A percentile compares a stretch with the other conserved stretches of the same genome.
phyloP scores from a whole-genome alignment of 2,113 vertebrate genomes.

The Mixornis gularis region DNA sequence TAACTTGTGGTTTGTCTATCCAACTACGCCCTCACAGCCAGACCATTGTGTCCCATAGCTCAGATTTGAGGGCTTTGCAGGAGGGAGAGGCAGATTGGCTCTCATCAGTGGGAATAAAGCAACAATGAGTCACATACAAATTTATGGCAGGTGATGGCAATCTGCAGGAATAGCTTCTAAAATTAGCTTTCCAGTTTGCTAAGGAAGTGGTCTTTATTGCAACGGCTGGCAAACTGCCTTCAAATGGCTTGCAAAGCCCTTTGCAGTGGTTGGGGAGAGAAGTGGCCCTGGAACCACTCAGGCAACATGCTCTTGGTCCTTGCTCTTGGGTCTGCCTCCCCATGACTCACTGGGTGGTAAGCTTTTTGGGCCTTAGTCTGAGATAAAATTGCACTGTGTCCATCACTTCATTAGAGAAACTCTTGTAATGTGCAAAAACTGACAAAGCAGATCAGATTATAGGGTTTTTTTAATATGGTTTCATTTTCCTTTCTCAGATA shows the following conservation, averaged over 20 bases:
- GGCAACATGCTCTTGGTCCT: not conserved
- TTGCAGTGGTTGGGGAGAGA: not conserved
- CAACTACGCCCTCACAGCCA: fast-evolving
- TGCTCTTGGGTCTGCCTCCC: not conserved
- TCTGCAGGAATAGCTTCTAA: not conserved
- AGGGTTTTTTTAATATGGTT: not conserved
- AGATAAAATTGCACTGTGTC: not conserved
- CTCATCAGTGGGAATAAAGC: not conserved
- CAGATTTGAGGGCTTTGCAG: not conserved
- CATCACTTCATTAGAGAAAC: not conserved
- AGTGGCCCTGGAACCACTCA: not conserved
- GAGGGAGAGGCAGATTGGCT: not conserved
- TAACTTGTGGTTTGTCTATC: not conserved
- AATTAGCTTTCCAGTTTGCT: not conserved
- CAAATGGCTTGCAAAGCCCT: not conserved
- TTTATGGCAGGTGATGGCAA: not conserved
- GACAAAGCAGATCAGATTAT: not conserved
- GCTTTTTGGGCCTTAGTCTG: not conserved
- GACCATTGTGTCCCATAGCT: not conserved
- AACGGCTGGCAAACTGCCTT: not conserved
- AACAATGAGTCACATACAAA: not conserved
- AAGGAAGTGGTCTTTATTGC: not conserved
- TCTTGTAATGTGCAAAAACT: not conserved
- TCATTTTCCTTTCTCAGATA: not conserved
- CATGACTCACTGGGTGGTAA: not conserved